Evolutionary conservation across 2,113 vertebrate genomes (phyloP), one percentile per base, ranked within the genome.

Genomic region (Clarias gariepinus): DNA sequence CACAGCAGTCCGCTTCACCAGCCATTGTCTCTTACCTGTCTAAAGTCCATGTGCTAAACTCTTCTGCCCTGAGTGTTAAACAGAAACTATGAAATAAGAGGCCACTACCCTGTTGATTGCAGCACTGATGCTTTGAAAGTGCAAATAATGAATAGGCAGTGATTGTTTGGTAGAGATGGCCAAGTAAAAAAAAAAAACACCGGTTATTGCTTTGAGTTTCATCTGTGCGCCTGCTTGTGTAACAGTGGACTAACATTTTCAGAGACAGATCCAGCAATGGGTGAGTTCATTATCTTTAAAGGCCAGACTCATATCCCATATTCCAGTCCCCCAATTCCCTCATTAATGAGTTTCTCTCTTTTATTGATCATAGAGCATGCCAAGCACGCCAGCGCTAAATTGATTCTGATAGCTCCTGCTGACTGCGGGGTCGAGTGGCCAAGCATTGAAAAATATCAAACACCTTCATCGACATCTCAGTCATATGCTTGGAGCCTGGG

Each of bases 341-440:
- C 63, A 55, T 36, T 87, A 89, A 91, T 87, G 78, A 68, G n/a
- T 87, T 84, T 87, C 36, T 66, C 74, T 19, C 57, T 58, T 79
- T 85, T 80, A 87, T 90, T 89, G 84, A 91, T 85, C 74, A 57
- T 63, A 23, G 69, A 68, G 25, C 76, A 83, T 74, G 81, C 82
- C 23, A 61, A 41, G 41, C 76, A 87, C 89, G 88, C 79, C 53
- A 83, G 52, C 83, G 82, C 81, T 88, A 88, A 91, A 93, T 93
- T 93, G 90, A 92, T 91, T 90, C 74, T 76, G 69, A 92, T 88
- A 68, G 88, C 86, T 83, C 60, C 84, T 89, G 87, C 91, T 73
- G 76, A 15, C 71, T 61, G 30, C 73, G 33, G 30, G 64, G 84
- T 64, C n/a, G 60, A 85, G 30, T 73, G 61, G 25, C 30, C 66